Evolutionary conservation across 2,797 vertebrate genomes (phyloP).

Genomic region (Liasis olivaceus): DNA sequence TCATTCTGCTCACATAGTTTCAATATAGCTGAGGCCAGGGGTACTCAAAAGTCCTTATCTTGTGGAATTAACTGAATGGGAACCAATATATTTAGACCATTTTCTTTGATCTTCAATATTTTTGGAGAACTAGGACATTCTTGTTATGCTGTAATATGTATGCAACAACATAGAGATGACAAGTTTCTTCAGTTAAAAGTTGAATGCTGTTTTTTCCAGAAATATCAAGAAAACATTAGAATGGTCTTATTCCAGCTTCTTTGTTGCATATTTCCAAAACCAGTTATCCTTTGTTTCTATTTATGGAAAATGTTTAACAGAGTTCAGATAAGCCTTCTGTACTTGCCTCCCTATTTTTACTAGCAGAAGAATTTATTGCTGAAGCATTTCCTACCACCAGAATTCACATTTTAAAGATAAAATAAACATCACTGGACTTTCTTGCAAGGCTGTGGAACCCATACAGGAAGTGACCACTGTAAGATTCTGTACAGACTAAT

Average conservation of each 20-base stretch:
- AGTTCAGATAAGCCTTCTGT: background rate
- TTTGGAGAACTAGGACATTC: slow-evolving; percentile 26
- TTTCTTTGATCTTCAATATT: slow-evolving; percentile 30
- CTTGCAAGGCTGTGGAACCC: background rate
- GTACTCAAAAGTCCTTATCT: slow-evolving; percentile 44
- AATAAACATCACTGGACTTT: background rate
- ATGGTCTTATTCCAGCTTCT: slow-evolving; percentile 14
- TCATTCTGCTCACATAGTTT: background rate
- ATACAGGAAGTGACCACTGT: background rate
- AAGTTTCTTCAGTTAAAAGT: slow-evolving; percentile 43
- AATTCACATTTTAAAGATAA: background rate
- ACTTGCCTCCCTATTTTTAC: background rate
- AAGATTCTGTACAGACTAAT: background rate
- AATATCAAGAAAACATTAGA: background rate
- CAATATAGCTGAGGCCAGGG: slow-evolving; percentile 30
- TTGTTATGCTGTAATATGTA: slow-evolving; percentile 29
- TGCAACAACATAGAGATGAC: slow-evolving; percentile 1
- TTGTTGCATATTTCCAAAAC: slow-evolving; percentile 13
- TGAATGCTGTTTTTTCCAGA: slow-evolving; percentile 30
- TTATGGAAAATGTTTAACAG: slow-evolving; percentile 27
- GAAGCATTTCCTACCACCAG: background rate
- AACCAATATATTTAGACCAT: slow-evolving; percentile 34
- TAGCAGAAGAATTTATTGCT: background rate
- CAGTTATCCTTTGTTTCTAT: background rate
- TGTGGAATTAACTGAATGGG: slow-evolving; percentile 39